These are phyloP conservation scores for Colostygia pectinataria DNA, from an alignment of 2,888 invertebrate genomes.

Conservation along the genomic window DNA sequence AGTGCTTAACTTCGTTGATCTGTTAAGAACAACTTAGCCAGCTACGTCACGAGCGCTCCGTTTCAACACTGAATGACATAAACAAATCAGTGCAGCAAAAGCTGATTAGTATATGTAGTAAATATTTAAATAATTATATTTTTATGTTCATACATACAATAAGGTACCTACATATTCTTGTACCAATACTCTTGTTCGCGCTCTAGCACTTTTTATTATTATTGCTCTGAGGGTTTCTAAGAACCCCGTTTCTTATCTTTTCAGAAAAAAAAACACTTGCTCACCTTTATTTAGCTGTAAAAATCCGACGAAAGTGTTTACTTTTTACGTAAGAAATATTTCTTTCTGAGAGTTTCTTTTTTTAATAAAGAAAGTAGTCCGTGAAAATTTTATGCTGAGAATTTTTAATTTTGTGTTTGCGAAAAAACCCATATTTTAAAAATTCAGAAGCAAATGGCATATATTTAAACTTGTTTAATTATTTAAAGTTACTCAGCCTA, in stretches of 20 bases:
- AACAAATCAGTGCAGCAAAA: no score
- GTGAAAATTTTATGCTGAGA: conserved; percentile 8
- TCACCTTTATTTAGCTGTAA: conserved; percentile 37
- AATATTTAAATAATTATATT: no score
- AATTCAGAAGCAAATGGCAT: no score
- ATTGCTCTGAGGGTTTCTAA: conserved; percentile 20
- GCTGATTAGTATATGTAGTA: no score
- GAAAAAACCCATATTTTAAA: background rate
- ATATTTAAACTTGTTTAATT: no score
- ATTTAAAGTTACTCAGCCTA: no score
- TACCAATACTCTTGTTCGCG: background rate
- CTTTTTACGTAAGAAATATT: conserved; percentile 24
- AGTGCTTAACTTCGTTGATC: no score
- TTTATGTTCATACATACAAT: background rate
- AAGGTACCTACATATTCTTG: background rate
- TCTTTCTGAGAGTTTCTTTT: conserved; percentile 24
- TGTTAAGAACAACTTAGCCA: no score
- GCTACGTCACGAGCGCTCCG: no score
- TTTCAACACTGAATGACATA: no score
- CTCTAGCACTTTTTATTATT: conserved; percentile 8
- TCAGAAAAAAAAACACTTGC: conserved; percentile 30
- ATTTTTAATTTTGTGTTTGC: conserved; percentile 5
- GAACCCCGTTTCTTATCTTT: conserved; percentile 34
- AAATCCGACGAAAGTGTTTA: conserved; percentile 33
- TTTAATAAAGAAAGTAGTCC: conserved; percentile 32